These are phyloP conservation scores for Paelopatides confundens DNA, from an alignment of 53 echinoderm and acorn worm genomes.

Conservation along the genomic window DNA sequence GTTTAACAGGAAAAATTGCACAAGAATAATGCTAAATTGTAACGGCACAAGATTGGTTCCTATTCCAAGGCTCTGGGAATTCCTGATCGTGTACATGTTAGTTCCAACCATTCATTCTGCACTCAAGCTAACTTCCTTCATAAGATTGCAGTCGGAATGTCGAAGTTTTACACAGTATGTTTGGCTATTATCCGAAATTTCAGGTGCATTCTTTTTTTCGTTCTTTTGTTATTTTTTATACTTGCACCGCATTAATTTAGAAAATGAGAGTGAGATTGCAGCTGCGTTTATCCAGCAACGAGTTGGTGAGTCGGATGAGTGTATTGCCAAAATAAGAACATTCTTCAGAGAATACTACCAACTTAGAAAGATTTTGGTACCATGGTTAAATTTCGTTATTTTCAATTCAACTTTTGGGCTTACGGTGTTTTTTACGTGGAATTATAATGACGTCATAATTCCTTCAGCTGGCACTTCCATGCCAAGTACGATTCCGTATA, in stretches of 20 bases:
- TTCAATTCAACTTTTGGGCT: conserved; percentile 25
- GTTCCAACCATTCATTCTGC: not conserved
- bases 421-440: conserved; percentile 22
- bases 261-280: not conserved
- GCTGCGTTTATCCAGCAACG: not conserved
- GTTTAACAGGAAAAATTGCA: not conserved
- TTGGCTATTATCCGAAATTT: not conserved
- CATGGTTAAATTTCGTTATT: not conserved
- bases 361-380: not conserved
- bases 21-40: too few relatives aligned
- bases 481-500: not conserved
- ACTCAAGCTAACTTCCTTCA: not conserved
- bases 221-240: conserved; percentile 10
- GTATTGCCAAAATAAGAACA: not conserved
- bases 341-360: conserved; percentile 15
- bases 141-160: not conserved
- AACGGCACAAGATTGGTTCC: not conserved
- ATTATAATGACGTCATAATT: not conserved
- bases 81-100: not conserved
- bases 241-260: not conserved
- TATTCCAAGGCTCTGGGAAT: not conserved
- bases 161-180: not conserved
- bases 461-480: not conserved
- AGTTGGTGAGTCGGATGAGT: not conserved
- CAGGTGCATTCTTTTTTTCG: not conserved